Percentiles rank a stretch among this genome's conserved stretches.
phyloP scores from a whole-genome alignment of 2,113 vertebrate genomes.

The Columba janthina region DNA sequence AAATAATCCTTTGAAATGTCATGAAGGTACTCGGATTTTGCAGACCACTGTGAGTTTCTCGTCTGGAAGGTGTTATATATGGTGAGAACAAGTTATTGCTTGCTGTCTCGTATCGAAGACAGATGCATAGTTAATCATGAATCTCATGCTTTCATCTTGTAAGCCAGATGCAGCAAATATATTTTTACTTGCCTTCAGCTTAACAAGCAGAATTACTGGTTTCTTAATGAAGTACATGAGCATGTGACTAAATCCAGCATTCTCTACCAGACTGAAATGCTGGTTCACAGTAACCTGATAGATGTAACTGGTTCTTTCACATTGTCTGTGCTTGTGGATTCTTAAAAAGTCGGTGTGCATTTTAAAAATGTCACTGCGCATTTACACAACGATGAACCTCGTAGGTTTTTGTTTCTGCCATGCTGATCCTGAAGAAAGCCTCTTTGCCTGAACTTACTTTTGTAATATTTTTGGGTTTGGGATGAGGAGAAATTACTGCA shows the following conservation, averaged over 20 bases:
- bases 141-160: constrained; percentile 7
- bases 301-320: not conserved
- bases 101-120: constrained; percentile 38
- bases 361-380: constrained; percentile 54
- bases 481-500: not conserved
- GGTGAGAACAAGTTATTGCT: constrained; percentile 18
- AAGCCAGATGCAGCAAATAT: not conserved
- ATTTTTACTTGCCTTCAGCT: constrained; percentile 21
- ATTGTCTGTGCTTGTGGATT: not conserved
- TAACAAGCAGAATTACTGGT: constrained; percentile 9
- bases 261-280: not conserved
- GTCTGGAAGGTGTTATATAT: not conserved
- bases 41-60: not conserved
- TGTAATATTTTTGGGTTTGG: not conserved
- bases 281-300: not conserved
- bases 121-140: constrained; percentile 15
- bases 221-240: not conserved
- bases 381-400: not conserved
- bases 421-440: not conserved
- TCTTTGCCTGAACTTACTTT: not conserved
- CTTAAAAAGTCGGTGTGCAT: constrained; percentile 45
- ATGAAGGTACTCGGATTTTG: not conserved
- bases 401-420: not conserved
- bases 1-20: not conserved
- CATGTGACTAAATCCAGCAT: not conserved